phyloP scores from a whole-genome alignment of 2,113 vertebrate genomes.

The Phalacrocorax aristotelis region DNA sequence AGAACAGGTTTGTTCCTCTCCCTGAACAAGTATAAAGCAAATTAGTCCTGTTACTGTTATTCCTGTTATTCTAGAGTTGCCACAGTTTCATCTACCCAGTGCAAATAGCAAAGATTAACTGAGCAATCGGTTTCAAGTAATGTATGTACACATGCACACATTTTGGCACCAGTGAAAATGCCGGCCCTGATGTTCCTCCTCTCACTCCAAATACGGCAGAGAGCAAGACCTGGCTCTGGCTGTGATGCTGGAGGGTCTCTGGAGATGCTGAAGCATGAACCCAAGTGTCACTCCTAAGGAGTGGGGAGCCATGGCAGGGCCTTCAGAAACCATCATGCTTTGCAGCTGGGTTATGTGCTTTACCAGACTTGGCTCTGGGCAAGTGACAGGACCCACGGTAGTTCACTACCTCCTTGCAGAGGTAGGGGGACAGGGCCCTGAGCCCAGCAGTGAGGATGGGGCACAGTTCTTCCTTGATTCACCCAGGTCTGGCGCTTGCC shows the following conservation, averaged over 20 bases:
- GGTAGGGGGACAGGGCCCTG: not conserved
- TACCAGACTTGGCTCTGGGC: not conserved
- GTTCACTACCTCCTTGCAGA: not conserved
- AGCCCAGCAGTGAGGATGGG: not conserved
- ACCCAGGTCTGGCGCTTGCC: not conserved
- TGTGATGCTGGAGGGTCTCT: not conserved
- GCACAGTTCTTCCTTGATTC: not conserved
- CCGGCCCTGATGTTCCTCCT: not conserved
- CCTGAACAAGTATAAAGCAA: not conserved
- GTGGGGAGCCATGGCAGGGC: rapidly evolving
- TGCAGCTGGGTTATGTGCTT: not conserved
- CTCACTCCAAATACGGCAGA: not conserved
- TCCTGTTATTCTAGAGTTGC: not conserved
- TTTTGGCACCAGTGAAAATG: not conserved
- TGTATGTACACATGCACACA: rapidly evolving
- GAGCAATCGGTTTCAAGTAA: not conserved
- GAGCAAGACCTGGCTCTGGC: not conserved
- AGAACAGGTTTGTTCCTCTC: not conserved
- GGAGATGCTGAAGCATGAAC: not conserved
- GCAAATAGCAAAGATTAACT: not conserved
- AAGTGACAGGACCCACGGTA: not conserved
- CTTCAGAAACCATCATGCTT: not conserved
- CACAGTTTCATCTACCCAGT: not conserved
- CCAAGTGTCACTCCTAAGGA: not conserved
- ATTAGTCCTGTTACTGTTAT: not conserved